phyloP scores from a whole-genome alignment of 2,797 vertebrate genomes.

The Myripristis murdjan region DNA sequence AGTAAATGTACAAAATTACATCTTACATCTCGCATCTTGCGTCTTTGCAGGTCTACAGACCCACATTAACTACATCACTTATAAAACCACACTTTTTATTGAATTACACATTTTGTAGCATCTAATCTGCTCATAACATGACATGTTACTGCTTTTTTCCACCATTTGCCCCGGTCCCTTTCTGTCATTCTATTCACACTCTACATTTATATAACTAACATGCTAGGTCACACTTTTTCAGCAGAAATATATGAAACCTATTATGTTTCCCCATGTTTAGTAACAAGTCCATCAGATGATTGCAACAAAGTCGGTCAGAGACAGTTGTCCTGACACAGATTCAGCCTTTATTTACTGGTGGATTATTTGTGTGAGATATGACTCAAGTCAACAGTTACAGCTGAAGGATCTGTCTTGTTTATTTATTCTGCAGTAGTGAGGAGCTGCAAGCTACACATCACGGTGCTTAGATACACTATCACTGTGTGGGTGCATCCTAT shows the following conservation, averaged over 20 bases:
- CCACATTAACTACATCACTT: not conserved
- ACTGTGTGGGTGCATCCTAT: not conserved
- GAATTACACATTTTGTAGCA: too few species aligned
- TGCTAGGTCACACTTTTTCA: conserved; percentile 26
- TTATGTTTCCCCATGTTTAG: not conserved
- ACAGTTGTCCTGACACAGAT: conserved; percentile 59
- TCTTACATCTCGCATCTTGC: too few species aligned
- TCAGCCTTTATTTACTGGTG: conserved; percentile 4
- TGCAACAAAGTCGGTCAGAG: conserved; percentile 58
- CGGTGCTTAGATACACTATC: too few species aligned
- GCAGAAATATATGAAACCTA: not conserved
- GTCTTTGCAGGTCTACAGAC: not conserved
- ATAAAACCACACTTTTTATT: not conserved
- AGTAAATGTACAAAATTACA: too few species aligned
- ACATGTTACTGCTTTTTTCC: conserved; percentile 4
- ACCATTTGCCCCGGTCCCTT: conserved; percentile 22
- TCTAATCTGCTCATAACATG: too few species aligned
- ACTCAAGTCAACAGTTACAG: not conserved
- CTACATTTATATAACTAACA: conserved; percentile 35
- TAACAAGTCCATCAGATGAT: conserved; percentile 62
- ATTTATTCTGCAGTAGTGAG: too few species aligned
- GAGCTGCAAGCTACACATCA: too few species aligned
- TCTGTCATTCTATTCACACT: too few species aligned
- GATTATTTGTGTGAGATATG: not conserved
- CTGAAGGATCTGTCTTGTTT: not conserved